A percentile compares a stretch with the other conserved stretches of the same genome.
These are phyloP conservation scores for Pipa parva DNA, from an alignment of 2,113 vertebrate species.

Conservation along the genomic window DNA sequence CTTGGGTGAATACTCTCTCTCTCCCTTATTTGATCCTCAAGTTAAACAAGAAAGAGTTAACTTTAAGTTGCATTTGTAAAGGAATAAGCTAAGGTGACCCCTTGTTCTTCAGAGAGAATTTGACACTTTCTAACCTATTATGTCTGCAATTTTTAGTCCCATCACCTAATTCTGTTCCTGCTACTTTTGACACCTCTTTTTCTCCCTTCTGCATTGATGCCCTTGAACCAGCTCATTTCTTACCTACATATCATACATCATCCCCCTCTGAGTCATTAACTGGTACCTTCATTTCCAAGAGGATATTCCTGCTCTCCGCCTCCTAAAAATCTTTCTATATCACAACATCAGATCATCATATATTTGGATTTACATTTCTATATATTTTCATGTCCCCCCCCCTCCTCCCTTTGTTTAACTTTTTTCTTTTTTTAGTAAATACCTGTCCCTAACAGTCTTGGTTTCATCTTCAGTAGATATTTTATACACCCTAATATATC, in stretches of 20 bases:
- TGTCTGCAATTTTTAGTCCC: neutral
- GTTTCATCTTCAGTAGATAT: neutral
- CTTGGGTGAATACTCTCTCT: too few species aligned
- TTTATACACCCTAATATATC: neutral
- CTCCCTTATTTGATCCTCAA: neutral
- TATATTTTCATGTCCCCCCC: neutral
- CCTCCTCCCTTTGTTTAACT: neutral
- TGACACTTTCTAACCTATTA: neutral
- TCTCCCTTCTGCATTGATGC: neutral
- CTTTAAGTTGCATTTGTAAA: neutral
- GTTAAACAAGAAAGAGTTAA: neutral
- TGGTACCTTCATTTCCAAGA: neutral
- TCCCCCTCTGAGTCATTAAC: neutral
- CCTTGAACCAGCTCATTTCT: slow-evolving; percentile 1
- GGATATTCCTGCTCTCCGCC: neutral
- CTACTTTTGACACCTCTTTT: slow-evolving; percentile 12
- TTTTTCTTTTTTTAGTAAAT: too few species aligned
- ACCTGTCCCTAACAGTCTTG: neutral
- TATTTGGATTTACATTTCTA: neutral
- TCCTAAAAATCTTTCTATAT: too few species aligned
- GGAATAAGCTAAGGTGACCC: slow-evolving; percentile 7
- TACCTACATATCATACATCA: neutral
- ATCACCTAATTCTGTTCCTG: neutral
- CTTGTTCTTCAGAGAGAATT: neutral
- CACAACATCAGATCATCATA: neutral